Conservation (phyloP, 2,797 vertebrate genomes). For the Scolopax rusticola region DNA sequence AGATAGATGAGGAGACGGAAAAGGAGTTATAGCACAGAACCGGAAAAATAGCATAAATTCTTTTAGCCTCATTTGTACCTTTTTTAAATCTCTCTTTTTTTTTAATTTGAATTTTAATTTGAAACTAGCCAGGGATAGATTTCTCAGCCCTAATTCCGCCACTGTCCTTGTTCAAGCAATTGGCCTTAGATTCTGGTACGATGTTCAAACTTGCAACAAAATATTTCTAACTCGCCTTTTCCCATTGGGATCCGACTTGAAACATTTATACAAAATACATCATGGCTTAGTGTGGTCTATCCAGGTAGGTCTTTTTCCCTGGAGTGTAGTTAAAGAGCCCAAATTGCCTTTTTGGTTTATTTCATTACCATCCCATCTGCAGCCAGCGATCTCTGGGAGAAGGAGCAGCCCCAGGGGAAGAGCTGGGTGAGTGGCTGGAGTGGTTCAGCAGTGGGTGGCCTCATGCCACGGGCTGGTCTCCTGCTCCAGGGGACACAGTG, state of each 20-base stretch:
- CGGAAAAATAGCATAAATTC: constrained; percentile 66
- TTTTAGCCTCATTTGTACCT: constrained; percentile 53
- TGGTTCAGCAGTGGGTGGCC: background rate
- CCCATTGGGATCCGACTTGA: background rate
- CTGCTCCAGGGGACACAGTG: background rate
- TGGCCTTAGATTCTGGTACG: background rate
- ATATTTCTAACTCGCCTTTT: background rate
- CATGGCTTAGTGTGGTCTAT: background rate
- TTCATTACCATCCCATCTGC: background rate
- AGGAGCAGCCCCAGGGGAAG: background rate
- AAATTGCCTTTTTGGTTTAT: constrained; percentile 29
- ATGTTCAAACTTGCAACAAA: constrained; percentile 35
- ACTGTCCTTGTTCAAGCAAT: background rate
- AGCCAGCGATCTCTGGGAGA: constrained; percentile 10
- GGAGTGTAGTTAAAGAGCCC: background rate
- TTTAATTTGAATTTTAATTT: background rate
- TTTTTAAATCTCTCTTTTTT: constrained; percentile 8
- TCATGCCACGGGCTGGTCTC: background rate
- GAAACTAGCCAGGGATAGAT: constrained; percentile 38
- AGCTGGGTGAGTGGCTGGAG: constrained; percentile 46
- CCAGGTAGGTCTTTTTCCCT: background rate
- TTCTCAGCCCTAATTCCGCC: constrained; percentile 31
- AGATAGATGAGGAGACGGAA: constrained; percentile 58
- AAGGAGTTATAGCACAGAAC: constrained; percentile 56
- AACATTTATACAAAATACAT: background rate